Percentiles rank a stretch among this genome's conserved stretches.
phyloP scores from a whole-genome alignment of 2,888 invertebrate species.

The Drosophila neutralis region DNA sequence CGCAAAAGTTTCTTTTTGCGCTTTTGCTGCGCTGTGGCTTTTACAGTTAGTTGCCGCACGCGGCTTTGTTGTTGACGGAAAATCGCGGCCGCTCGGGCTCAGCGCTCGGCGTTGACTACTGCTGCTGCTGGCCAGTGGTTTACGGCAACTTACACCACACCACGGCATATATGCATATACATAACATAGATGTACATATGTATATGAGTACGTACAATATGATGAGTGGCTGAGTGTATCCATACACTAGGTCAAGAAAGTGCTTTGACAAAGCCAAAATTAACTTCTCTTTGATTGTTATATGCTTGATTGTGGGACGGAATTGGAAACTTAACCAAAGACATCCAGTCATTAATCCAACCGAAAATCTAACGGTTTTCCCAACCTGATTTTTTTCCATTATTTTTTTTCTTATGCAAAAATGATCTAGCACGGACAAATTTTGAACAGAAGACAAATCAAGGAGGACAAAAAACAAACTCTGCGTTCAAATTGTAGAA shows the following conservation, averaged over 20 bases:
- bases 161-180: conserved; percentile 1
- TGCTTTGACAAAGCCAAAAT: not conserved
- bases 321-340: no score
- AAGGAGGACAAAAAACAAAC: no score
- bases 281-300: not conserved
- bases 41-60: conserved; percentile 14
- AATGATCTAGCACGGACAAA: not conserved
- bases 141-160: conserved; percentile 18
- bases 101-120: conserved; percentile 61
- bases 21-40: conserved; percentile 24
- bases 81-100: conserved; percentile 65
- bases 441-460: no score
- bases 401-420: not conserved
- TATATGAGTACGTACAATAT: not conserved
- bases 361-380: no score
- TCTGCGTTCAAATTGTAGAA: not conserved
- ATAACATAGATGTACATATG: conserved; percentile 11
- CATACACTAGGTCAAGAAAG: not conserved
- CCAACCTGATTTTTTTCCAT: no score
- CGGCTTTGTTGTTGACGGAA: conserved; percentile 29
- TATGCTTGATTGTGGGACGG: no score
- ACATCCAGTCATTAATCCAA: no score
- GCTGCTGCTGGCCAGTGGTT: conserved; percentile 50
- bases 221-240: conserved; percentile 2
- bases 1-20: conserved; percentile 18